Evolutionary conservation across 2,888 invertebrate species (phyloP).

Genomic region (Gastrophysa polygoni): DNA sequence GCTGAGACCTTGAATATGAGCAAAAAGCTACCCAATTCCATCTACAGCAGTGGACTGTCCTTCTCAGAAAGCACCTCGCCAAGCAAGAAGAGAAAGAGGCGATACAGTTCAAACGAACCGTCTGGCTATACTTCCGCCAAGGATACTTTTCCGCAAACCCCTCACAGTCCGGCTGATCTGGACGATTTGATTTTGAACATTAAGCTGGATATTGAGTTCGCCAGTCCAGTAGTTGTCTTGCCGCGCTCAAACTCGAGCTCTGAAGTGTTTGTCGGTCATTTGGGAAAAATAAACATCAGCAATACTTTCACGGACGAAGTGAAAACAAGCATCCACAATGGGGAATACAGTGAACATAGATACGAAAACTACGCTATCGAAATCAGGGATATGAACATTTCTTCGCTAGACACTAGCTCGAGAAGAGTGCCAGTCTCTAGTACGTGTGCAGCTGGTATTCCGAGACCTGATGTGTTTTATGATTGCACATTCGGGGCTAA

Average conservation of each 20-base stretch:
- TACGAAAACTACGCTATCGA: conserved; percentile 68
- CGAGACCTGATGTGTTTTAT: conserved; percentile 71
- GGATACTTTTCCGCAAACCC: conserved; percentile 56
- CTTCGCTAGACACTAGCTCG: conserved; percentile 70
- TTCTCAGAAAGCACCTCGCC: conserved; percentile 58
- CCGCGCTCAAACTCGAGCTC: conserved; percentile 78
- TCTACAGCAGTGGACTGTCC: conserved; percentile 55
- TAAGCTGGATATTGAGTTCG: conserved; percentile 79
- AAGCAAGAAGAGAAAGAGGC: conserved; percentile 57
- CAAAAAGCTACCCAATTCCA: conserved; percentile 59
- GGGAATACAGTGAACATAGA: conserved; percentile 43
- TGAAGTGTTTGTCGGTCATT: conserved; percentile 88
- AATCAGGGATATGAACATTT: conserved; percentile 86
- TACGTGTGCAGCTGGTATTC: conserved; percentile 49
- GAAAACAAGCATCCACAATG: conserved; percentile 31
- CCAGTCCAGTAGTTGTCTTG: conserved; percentile 90
- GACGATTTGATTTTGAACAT: conserved; percentile 49
- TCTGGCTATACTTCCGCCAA: conserved; percentile 53
- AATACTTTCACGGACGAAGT: conserved; percentile 45
- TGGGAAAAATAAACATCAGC: conserved; percentile 81
- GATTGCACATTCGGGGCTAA: conserved; percentile 75
- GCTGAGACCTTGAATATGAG: conserved; percentile 65
- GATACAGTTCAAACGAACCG: conserved; percentile 49
- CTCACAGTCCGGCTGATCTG: conserved; percentile 54
- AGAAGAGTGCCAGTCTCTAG: conserved; percentile 52